Evolutionary conservation across 2,888 invertebrate species (phyloP), one percentile per base, ranked within the genome.

Genomic region (Clitarchus hookeri): DNA sequence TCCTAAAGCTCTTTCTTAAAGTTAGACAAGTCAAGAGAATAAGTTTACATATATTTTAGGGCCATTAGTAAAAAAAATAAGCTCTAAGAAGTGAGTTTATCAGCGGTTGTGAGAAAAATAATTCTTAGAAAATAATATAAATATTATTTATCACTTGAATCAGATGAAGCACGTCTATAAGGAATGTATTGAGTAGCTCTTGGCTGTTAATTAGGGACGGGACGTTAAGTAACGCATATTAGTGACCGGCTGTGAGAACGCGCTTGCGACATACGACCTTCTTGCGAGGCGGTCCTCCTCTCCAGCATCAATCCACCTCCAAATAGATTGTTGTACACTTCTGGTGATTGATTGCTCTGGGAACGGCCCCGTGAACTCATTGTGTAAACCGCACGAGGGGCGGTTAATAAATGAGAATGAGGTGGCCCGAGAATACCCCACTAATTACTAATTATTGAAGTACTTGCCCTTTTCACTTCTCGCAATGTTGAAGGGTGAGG

Each of bases 401-500:
- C 48, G 48, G 48, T 1, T 65, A n/a, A 65, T n/a, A 65, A 65
- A 65, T 65, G 65, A 65, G 23, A 8, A 19, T n/a, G 19, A n/a
- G 65, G 65, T 65, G 65, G 23, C 65, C 65, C 65, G 65, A 65
- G 65, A 65, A 65, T n/a, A 65, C 19, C 65, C 65, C 65, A 23
- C 65, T 65, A 65, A 65, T 65, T 65, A 65, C 23, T 65, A 65
- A 65, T 65, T 65, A 65, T n/a, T n/a, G 6, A n/a, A n/a, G 65
- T n/a, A 65, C 65, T 65, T 65, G 65, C 65, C 65, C 65, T 65
- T 65, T 65, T n/a, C 65, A n/a, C 65, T 65, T 19, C n/a, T n/a
- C 65, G 19, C 48, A 1, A 48, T 48, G 48, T 48, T 48, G 11
- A 16, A 48, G 48, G 16, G 48, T 11, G 6, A 16, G 48, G 48